Evolutionary conservation across 2,888 invertebrate species (phyloP).

Genomic region (Phalangium opilio): DNA sequence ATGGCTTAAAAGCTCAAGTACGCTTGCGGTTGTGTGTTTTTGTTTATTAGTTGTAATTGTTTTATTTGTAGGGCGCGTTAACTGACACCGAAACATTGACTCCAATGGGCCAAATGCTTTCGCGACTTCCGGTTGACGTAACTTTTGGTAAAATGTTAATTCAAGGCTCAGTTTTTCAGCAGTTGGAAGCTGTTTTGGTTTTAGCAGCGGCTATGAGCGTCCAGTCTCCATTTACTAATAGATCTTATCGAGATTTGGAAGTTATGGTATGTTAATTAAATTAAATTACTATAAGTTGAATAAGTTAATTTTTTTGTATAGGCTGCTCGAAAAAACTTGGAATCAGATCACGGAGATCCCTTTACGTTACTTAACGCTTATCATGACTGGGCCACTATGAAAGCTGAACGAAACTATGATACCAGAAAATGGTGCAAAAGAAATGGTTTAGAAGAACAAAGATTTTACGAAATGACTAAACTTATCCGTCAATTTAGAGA

Average conservation of each 20-base stretch:
- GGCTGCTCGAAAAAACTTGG: slow-evolving; percentile 50
- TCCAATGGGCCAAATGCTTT: slow-evolving; percentile 65
- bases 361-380: slow-evolving; percentile 73
- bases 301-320: slow-evolving; percentile 6
- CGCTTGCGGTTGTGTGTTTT: slow-evolving; percentile 2
- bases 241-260: slow-evolving; percentile 67
- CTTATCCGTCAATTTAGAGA: slow-evolving; percentile 73
- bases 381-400: slow-evolving; percentile 73
- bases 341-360: slow-evolving; percentile 92
- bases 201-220: slow-evolving; percentile 83
- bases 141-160: slow-evolving; percentile 89
- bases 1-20: slow-evolving; percentile 72
- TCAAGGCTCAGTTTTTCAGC: slow-evolving; percentile 72
- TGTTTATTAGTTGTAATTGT: background rate
- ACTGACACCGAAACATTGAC: slow-evolving; percentile 65
- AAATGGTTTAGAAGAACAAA: slow-evolving; percentile 85
- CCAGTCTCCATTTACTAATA: slow-evolving; percentile 79
- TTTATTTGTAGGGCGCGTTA: slow-evolving; percentile 49
- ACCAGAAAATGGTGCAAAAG: slow-evolving; percentile 71
- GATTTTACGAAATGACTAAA: slow-evolving; percentile 92
- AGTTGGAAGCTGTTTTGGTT: slow-evolving; percentile 65
- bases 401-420: slow-evolving; percentile 36
- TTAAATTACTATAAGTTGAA: too few relatives aligned
- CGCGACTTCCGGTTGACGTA: slow-evolving; percentile 85
- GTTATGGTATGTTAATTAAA: slow-evolving; percentile 44